Evolutionary conservation across 2,888 invertebrate genomes (phyloP).

Genomic region (Cheiracanthium punctorium): DNA sequence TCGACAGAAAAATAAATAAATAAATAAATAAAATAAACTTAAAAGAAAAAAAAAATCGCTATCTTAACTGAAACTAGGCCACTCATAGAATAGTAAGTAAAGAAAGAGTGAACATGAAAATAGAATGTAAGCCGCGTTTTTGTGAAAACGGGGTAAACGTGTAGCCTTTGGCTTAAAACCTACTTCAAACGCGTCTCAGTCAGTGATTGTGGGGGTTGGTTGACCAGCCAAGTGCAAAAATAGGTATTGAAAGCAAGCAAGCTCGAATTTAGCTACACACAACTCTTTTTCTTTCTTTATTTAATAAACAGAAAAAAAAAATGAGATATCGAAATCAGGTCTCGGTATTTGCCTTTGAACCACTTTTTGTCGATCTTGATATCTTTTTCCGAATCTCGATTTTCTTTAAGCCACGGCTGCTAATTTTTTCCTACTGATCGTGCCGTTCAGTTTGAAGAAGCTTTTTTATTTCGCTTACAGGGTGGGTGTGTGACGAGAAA

Average conservation of each 20-base stretch:
- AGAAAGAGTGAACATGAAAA: conserved; percentile 74
- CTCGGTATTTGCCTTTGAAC: background rate
- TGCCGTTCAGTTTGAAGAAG: too few relatives aligned
- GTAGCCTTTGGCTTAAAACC: conserved; percentile 22
- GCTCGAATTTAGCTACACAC: conserved; percentile 3
- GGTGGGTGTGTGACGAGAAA: too few relatives aligned
- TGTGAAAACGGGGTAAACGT: conserved; percentile 18
- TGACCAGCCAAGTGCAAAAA: conserved; percentile 57
- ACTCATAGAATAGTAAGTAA: background rate
- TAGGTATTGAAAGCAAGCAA: conserved; percentile 27
- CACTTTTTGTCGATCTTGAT: background rate
- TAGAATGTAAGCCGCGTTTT: conserved; percentile 72
- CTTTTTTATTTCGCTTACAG: too few relatives aligned
- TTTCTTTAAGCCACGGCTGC: background rate
- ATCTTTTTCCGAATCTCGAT: background rate
- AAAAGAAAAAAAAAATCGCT: background rate
- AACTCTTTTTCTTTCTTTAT: background rate
- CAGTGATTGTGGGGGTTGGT: conserved; percentile 50
- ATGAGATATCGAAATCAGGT: background rate
- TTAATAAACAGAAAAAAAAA: background rate
- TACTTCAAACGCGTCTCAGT: conserved; percentile 34
- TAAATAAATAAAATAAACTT: too few relatives aligned
- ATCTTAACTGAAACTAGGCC: background rate
- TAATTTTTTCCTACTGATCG: too few relatives aligned
- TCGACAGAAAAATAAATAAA: too few relatives aligned